Conservation (phyloP, 2,888 invertebrate genomes). For the Tenthredo notha region DNA sequence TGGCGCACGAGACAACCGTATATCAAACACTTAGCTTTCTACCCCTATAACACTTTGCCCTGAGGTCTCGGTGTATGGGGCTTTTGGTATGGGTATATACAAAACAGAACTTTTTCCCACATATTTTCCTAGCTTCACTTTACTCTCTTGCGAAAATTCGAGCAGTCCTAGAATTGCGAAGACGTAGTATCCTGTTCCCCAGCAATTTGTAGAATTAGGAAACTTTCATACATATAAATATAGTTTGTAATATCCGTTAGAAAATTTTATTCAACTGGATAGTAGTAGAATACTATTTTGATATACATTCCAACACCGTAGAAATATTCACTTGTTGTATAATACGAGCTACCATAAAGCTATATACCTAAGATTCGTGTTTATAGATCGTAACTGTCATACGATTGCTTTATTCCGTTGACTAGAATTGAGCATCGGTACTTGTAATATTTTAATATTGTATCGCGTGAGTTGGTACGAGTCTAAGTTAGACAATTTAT, state of each 20-base stretch:
- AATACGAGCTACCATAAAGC: neutral
- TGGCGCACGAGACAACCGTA: slow-evolving; percentile 53
- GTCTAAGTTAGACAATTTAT: slow-evolving; percentile 24
- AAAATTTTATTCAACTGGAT: neutral
- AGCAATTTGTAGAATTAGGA: slow-evolving; percentile 10
- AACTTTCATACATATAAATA: neutral
- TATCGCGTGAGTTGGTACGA: slow-evolving; percentile 44
- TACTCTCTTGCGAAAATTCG: neutral
- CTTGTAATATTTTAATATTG: slow-evolving; percentile 44
- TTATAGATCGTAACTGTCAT: slow-evolving; percentile 22
- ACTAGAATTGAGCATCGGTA: slow-evolving; percentile 41
- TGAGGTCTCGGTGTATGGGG: slow-evolving; percentile 14
- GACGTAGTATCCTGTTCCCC: neutral
- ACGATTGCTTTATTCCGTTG: slow-evolving; percentile 48
- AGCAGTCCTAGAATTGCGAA: neutral
- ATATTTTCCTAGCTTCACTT: neutral
- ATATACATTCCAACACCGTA: neutral
- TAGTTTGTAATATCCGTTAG: neutral
- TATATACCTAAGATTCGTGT: slow-evolving; percentile 15
- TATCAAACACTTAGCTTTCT: slow-evolving; percentile 52
- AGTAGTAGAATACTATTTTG: neutral
- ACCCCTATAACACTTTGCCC: slow-evolving; percentile 50
- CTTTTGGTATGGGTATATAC: neutral
- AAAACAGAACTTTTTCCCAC: slow-evolving; percentile 24
- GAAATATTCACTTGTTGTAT: neutral